These are phyloP conservation scores for Tetragonisca angustula DNA, from an alignment of 2,888 invertebrate genomes.

Conservation along the genomic window DNA sequence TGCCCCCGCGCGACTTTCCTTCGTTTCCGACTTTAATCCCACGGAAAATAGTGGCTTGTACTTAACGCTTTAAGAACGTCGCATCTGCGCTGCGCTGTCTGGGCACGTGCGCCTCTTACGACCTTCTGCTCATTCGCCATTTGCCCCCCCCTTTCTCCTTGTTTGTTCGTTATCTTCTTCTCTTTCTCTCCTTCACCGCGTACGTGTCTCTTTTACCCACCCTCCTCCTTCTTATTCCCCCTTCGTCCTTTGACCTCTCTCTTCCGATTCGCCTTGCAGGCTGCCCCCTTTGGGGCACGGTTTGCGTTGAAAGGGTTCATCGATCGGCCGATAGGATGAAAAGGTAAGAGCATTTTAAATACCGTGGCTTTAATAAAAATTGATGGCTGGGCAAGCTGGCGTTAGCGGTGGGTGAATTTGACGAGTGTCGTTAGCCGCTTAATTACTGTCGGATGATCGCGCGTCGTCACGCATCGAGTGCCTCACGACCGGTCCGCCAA, in stretches of 20 bases:
- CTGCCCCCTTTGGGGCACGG: slow-evolving; percentile 1
- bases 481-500: not conserved
- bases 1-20: slow-evolving; percentile 35
- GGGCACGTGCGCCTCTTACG: slow-evolving; percentile 64
- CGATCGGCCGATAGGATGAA: slow-evolving; percentile 50
- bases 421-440: slow-evolving; percentile 66
- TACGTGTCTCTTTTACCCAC: not conserved
- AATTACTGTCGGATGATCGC: slow-evolving; percentile 54
- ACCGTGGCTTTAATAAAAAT: slow-evolving; percentile 67
- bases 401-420: slow-evolving; percentile 51
- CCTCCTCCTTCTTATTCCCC: not conserved
- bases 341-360: slow-evolving; percentile 35
- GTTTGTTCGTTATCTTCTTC: slow-evolving; percentile 7
- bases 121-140: slow-evolving; percentile 22
- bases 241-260: not conserved
- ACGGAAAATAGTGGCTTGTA: slow-evolving; percentile 69
- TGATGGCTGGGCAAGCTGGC: slow-evolving; percentile 39
- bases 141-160: slow-evolving; percentile 1
- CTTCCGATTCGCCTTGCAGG: not conserved
- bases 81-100: slow-evolving; percentile 65
- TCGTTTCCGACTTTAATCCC: slow-evolving; percentile 69
- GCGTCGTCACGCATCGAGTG: slow-evolving; percentile 23
- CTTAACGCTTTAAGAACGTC: slow-evolving; percentile 71
- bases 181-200: not conserved
- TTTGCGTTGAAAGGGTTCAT: slow-evolving; percentile 60